Conservation (phyloP, 2,888 invertebrate species). For the Seira sanloemensis region DNA sequence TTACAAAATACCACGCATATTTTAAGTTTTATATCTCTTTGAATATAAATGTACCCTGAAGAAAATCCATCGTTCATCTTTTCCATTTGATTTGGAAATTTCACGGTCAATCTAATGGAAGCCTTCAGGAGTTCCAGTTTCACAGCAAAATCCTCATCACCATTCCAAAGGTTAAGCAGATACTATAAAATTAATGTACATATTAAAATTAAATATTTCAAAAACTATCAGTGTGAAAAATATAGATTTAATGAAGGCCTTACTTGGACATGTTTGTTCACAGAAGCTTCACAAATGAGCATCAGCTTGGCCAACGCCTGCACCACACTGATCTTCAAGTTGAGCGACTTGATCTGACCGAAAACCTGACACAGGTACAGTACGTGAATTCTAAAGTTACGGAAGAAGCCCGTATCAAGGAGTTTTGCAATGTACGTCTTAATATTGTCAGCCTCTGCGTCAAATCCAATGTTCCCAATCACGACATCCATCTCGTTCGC, state of each 20-base stretch:
- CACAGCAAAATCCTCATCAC: constrained; percentile 56
- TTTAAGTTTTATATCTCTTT: not conserved
- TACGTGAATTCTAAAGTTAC: constrained; percentile 67
- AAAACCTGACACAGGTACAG: constrained; percentile 58
- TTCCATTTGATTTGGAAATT: constrained; percentile 73
- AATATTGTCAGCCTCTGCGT: constrained; percentile 67
- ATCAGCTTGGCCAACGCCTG: constrained; percentile 69
- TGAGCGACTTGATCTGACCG: constrained; percentile 48
- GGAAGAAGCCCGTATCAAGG: constrained; percentile 67
- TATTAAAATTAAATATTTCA: not conserved
- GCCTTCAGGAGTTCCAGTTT: constrained; percentile 68
- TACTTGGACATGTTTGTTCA: constrained; percentile 58
- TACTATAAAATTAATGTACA: constrained; percentile 38
- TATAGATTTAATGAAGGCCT: too few relatives aligned
- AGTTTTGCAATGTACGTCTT: constrained; percentile 62
- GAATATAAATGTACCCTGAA: constrained; percentile 51
- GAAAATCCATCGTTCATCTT: constrained; percentile 65
- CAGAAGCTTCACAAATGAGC: constrained; percentile 66
- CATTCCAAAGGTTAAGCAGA: constrained; percentile 62
- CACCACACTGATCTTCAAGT: constrained; percentile 66
- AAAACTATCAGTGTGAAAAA: too few relatives aligned
- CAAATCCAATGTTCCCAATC: constrained; percentile 70
- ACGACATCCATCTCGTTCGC: constrained; percentile 69
- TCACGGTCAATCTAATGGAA: constrained; percentile 64
- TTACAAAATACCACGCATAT: not conserved